phyloP scores from a whole-genome alignment of 2,888 invertebrate genomes.

The Heliconius sara region DNA sequence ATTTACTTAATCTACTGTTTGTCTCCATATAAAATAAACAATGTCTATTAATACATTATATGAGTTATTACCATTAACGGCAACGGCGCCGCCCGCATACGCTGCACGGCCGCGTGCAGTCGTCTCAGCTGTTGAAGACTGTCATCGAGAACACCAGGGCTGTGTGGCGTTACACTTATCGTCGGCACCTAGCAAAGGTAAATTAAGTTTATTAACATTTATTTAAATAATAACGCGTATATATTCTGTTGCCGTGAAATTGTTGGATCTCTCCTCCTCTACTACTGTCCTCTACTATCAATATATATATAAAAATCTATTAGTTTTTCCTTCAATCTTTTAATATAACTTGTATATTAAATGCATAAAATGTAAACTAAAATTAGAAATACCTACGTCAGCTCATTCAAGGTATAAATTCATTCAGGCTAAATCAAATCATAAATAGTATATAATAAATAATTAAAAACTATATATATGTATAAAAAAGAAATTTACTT shows the following conservation, averaged over 20 bases:
- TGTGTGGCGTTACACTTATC: slow-evolving; percentile 94
- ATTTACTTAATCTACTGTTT: too few species aligned
- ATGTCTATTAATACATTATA: neutral
- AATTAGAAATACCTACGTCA: neutral
- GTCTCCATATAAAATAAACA: too few species aligned
- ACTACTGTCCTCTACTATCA: neutral
- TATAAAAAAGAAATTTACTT: slow-evolving; percentile 33
- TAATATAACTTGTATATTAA: neutral
- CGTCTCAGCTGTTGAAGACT: slow-evolving; percentile 89
- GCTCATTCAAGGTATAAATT: neutral
- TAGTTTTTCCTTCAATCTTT: neutral
- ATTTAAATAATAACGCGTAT: too few species aligned
- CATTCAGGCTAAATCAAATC: neutral
- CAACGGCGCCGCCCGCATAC: slow-evolving; percentile 87
- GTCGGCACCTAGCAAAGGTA: slow-evolving; percentile 85
- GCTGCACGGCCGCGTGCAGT: slow-evolving; percentile 90
- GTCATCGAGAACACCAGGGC: slow-evolving; percentile 90
- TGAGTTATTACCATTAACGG: slow-evolving; percentile 65
- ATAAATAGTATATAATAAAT: neutral
- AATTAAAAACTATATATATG: slow-evolving; percentile 17
- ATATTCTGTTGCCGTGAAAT: too few species aligned
- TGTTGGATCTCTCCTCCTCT: too few species aligned
- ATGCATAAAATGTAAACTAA: neutral
- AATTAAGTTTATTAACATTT: too few species aligned
- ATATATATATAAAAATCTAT: neutral